Base-by-base conservation (phyloP, 2,797 vertebrate genomes). In the Gallinago stenura region DNA sequence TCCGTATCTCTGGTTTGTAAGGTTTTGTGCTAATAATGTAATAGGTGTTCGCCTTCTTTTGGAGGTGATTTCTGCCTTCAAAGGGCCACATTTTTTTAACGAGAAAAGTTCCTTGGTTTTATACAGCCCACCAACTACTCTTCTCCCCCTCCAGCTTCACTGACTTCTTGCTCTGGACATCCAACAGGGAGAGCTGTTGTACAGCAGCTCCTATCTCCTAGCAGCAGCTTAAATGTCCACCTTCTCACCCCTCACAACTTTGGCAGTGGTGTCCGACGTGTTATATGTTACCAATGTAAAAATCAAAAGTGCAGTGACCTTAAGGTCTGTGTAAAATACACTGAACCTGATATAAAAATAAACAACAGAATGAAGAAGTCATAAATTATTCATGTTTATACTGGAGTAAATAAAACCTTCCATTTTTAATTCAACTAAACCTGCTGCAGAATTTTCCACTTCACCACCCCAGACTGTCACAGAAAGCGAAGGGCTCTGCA, bases 161-260 rank as follows among this genome's bases (percentile, higher is more conserved):
- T 53, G 62, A 35, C 37, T 76, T 82, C 75, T 89, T 93, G 60
- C 75, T 93, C 51, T 2, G 6, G 71, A 76, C 50, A 80, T 86
- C 96, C 91, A 92, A 97, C 89, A 96, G 95, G 94, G 95, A 97
- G 95, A 97, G 95, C 97, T 96, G 81, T 97, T 97, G 94, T 61
- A 96, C 86, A 95, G 86, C 91, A 85, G 94, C 86, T 84, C 22
- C 30, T 60, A 19, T 41, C 35, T 70, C 6, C 3, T 35, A 39
- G 45, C 33, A 71, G 83, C 88, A 89, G 86, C 75, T 83, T 53
- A 73, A 92, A 60, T 60, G 61, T 86, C 82, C 78, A 77, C 66
- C 53, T 94, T 83, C 81, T 79, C 77, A 61, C 33, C 81, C 76
- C 65, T 66, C 54, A 48, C 33, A 75, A 21, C 58, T 75, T 53